Evolutionary conservation across 37 sponge, comb jelly and placozoan genomes (phyloP).

Genomic region (Crambe crambe): DNA sequence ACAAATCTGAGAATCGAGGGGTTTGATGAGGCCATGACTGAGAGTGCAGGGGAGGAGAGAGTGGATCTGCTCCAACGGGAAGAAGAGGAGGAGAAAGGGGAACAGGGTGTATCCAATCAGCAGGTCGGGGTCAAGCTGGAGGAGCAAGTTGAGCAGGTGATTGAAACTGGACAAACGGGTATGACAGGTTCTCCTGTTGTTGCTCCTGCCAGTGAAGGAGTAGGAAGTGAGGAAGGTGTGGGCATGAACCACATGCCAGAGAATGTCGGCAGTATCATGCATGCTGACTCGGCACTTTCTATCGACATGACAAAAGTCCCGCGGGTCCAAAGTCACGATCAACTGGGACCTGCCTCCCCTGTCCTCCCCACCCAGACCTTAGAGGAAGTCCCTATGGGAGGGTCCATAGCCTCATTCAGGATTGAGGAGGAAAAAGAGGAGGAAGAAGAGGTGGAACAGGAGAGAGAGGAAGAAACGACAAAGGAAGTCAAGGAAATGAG

Average conservation of each 20-base stretch:
- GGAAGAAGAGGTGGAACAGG: slow-evolving; percentile 1
- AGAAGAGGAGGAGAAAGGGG: slow-evolving; percentile 1
- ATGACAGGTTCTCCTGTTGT: too few species aligned
- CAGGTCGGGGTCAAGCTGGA: not conserved
- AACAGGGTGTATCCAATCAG: not conserved
- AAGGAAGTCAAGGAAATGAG: not conserved
- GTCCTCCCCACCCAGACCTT: slow-evolving; percentile 18
- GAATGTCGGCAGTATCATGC: slow-evolving; percentile 40
- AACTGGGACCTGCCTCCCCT: slow-evolving; percentile 7
- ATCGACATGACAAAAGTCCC: slow-evolving; percentile 10
- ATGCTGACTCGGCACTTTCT: slow-evolving; percentile 14
- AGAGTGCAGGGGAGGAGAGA: not conserved
- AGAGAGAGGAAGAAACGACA: not conserved
- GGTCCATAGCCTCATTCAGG: not conserved
- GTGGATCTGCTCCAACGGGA: not conserved
- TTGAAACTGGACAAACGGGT: not conserved
- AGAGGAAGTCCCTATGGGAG: not conserved
- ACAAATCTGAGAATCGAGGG: not conserved
- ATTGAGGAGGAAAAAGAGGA: not conserved
- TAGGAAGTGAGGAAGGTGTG: too few species aligned
- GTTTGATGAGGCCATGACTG: not conserved
- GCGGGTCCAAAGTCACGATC: not conserved
- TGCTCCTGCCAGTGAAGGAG: too few species aligned
- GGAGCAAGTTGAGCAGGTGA: too few species aligned
- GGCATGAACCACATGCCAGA: too few species aligned